These are phyloP conservation scores for Seira musarum DNA, from an alignment of 2,888 invertebrate genomes.

Conservation along the genomic window DNA sequence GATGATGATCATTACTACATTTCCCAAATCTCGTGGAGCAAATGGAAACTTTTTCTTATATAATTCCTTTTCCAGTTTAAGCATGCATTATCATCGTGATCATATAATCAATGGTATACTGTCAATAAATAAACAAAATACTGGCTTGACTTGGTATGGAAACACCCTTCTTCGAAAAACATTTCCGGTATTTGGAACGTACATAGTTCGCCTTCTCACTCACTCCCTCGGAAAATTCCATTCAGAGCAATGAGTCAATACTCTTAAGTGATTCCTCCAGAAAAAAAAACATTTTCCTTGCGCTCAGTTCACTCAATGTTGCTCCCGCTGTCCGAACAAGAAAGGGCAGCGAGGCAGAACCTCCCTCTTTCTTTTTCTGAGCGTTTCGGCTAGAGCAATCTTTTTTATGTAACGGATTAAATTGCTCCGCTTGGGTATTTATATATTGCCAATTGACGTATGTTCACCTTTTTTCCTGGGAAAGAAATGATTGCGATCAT, in stretches of 20 bases:
- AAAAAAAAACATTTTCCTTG: not conserved
- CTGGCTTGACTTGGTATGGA: not conserved
- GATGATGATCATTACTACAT: no score
- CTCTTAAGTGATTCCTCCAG: not conserved
- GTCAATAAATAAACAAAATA: not conserved
- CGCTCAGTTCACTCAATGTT: no score
- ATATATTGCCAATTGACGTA: slow-evolving; percentile 7
- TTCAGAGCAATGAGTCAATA: not conserved
- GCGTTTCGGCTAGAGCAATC: not conserved
- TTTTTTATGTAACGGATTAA: slow-evolving; percentile 12
- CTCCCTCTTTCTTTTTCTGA: not conserved
- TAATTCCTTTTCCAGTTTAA: not conserved
- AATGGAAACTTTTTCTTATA: not conserved
- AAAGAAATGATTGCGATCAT: not conserved
- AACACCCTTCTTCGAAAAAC: slow-evolving; percentile 2
- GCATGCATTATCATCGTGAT: not conserved
- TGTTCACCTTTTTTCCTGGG: not conserved
- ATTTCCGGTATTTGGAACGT: not conserved
- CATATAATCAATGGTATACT: not conserved
- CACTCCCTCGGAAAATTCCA: not conserved
- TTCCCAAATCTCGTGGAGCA: no score
- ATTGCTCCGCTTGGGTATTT: slow-evolving; percentile 3
- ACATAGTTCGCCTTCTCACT: not conserved
- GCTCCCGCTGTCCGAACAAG: not conserved
- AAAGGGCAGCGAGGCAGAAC: slow-evolving; percentile 3